Evolutionary conservation across 2,888 invertebrate genomes (phyloP).

Genomic region (Mactromeris polynyma): DNA sequence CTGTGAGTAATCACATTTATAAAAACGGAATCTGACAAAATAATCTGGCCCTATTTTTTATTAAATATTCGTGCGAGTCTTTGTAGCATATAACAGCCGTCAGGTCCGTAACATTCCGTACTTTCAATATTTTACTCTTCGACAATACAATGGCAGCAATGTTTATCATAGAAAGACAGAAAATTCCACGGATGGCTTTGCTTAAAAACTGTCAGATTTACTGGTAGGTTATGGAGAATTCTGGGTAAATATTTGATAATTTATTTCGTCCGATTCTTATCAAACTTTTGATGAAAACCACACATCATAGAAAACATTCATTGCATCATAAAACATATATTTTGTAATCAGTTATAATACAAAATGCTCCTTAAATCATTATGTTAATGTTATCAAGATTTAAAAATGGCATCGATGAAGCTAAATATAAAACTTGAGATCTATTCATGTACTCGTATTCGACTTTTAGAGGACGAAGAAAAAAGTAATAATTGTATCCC

Average conservation of each 20-base stretch:
- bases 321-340: constrained; percentile 24
- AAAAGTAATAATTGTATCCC: too few species aligned
- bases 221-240: constrained; percentile 25
- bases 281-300: constrained; percentile 45
- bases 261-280: constrained; percentile 41
- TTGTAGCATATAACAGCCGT: background rate
- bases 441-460: background rate
- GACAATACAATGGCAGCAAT: constrained; percentile 9
- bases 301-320: constrained; percentile 27
- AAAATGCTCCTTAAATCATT: background rate
- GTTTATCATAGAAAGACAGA: constrained; percentile 26
- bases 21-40: background rate
- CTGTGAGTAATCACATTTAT: background rate
- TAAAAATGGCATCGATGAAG: background rate
- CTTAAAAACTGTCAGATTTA: constrained; percentile 24
- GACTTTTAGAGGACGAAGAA: background rate
- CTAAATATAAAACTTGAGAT: background rate
- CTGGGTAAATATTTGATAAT: constrained; percentile 35
- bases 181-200: constrained; percentile 43
- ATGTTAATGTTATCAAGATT: background rate
- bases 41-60: background rate
- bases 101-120: background rate
- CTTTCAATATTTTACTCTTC: background rate
- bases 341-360: constrained; percentile 24
- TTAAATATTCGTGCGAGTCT: constrained; percentile 4